Percentiles rank a stretch among this genome's conserved stretches.
Conservation (phyloP, 1,140 invertebrate genomes). For the Papilio aristodemus region DNA sequence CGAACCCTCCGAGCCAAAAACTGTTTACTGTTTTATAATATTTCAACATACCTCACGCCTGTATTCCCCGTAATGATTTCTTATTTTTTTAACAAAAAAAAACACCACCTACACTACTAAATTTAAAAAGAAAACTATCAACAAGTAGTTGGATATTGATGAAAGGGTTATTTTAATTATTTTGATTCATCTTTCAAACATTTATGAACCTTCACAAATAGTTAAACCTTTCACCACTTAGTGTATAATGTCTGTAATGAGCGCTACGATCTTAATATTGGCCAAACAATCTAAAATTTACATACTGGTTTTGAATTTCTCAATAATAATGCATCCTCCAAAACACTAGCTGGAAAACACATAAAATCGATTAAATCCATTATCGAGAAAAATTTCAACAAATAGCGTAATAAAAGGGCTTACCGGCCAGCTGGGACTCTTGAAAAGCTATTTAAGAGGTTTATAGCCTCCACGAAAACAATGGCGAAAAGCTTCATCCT, state of each 20-base stretch:
- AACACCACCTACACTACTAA: too few relatives aligned
- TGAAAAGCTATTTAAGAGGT: constrained; percentile 78
- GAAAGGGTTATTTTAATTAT: too few relatives aligned
- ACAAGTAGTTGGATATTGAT: too few relatives aligned
- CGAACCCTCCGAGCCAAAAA: neutral
- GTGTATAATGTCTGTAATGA: too few relatives aligned
- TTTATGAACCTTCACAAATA: too few relatives aligned
- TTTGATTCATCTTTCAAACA: too few relatives aligned
- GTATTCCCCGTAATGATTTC: too few relatives aligned
- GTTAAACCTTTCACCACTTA: neutral
- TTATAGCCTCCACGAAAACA: constrained; percentile 78
- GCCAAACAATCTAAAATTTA: neutral
- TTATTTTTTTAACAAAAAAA: too few relatives aligned
- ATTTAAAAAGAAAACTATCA: too few relatives aligned
- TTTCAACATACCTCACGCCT: too few relatives aligned
- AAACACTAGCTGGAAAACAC: constrained; percentile 35
- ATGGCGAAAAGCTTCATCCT: constrained; percentile 76
- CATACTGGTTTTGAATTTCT: neutral
- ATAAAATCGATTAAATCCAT: constrained; percentile 75
- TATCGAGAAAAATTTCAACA: constrained; percentile 74
- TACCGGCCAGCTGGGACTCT: constrained; percentile 66
- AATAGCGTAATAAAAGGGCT: constrained; percentile 77
- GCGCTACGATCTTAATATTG: too few relatives aligned
- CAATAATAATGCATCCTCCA: neutral
- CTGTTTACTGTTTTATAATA: too few relatives aligned